Conservation (phyloP, 2,888 invertebrate genomes). For the Danaus chrysippus region DNA sequence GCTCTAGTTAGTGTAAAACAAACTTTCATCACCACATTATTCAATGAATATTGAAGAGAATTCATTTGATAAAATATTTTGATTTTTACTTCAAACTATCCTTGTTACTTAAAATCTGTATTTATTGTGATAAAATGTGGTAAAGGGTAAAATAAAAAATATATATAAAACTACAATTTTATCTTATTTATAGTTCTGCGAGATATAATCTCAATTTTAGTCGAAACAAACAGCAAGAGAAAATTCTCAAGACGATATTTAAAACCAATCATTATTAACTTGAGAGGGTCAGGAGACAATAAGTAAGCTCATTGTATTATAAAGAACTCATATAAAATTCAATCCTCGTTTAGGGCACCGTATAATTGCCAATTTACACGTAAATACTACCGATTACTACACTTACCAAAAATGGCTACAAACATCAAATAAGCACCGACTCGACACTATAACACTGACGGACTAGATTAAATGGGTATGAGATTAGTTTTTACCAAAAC, state of each 20-base stretch:
- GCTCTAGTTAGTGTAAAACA: too few relatives aligned
- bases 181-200: too few relatives aligned
- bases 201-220: too few relatives aligned
- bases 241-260: conserved; percentile 1
- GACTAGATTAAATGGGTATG: conserved; percentile 57
- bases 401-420: conserved; percentile 76
- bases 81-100: too few relatives aligned
- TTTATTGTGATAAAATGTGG: too few relatives aligned
- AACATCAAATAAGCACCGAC: conserved; percentile 58
- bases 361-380: conserved; percentile 48
- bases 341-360: conserved; percentile 43
- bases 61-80: too few relatives aligned
- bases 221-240: conserved; percentile 8
- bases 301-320: conserved; percentile 31
- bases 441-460: conserved; percentile 54
- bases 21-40: too few relatives aligned
- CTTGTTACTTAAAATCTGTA: too few relatives aligned
- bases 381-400: conserved; percentile 57
- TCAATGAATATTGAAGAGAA: too few relatives aligned
- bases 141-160: too few relatives aligned
- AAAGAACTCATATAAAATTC: conserved; percentile 35
- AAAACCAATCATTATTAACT: not conserved
- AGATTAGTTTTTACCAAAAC: conserved; percentile 68
- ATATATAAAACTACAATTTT: too few relatives aligned
- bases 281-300: not conserved